Evolutionary conservation across 1,140 invertebrate species (phyloP), one percentile per base, ranked within the genome.

Genomic region (Drosophila lacteicornis): DNA sequence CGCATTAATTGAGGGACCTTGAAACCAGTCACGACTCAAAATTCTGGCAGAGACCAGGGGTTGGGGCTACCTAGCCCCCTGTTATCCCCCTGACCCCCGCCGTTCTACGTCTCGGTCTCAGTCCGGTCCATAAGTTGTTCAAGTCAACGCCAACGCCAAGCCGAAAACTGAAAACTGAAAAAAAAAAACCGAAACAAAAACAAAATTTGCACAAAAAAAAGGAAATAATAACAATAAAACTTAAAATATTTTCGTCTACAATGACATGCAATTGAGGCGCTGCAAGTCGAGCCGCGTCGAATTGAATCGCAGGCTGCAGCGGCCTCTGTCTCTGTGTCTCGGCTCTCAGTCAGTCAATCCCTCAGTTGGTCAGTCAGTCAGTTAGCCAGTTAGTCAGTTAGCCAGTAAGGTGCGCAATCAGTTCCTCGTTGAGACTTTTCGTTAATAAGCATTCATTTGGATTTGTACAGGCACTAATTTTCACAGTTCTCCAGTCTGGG

Each of bases 1-100:
- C 84, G 84, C 84, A 88, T 88, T 88, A 90, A 88, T 88, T 88
- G 85, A 90, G 75, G 45, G 81, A 88, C 85, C 85, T 88, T 88
- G 85, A 88, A 88, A 85, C 85, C 69, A 88, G 85, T 88, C 85
- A 88, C 85, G 85, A 88, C 81, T 90, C 69, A 73, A 82, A 88
- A 90, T 81, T 90, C 84, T 85, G 70, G 74, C 81, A 67, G 62
- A 90, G 83, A 76, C 82, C 79, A 71, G 74, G 69, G 58, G 69
- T 77, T 71, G 71, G 47, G 56, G 76, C 69, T 55, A 75, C 45
- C 40, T 12, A 15, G 19, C 47, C 61, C 36, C 7, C 9, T 22
- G 36, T 17, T 45, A 12, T 17, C n/a, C 9, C 19, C 68, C n/a
- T 33, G n/a, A 6, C 9, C 45, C 33, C 38, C 30, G 30, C 13